Conservation (phyloP, 2,113 vertebrate genomes). For the Pristiophorus japonicus region DNA sequence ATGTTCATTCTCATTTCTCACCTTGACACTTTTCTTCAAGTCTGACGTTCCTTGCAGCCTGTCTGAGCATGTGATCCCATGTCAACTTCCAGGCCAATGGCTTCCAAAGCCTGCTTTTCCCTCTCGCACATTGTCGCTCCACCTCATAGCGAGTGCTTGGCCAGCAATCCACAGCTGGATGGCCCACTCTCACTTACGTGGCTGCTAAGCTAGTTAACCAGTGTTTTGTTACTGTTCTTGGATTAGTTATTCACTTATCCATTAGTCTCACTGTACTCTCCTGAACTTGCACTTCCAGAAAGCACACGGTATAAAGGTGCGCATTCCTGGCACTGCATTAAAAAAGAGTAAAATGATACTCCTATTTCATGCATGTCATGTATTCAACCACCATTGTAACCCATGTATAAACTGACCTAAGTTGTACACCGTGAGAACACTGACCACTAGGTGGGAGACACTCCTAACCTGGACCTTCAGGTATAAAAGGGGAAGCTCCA, state of each 20-base stretch:
- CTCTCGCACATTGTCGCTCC: neutral
- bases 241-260: neutral
- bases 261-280: neutral
- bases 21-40: neutral
- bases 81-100: neutral
- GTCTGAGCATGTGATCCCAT: neutral
- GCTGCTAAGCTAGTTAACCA: neutral
- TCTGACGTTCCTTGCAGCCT: neutral
- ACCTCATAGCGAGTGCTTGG: neutral
- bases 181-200: neutral
- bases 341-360: neutral
- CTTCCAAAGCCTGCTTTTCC: neutral
- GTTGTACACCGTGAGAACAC: too few relatives aligned
- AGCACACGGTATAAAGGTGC: neutral
- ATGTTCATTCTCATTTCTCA: too few relatives aligned
- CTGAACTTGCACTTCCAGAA: neutral
- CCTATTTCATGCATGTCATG: neutral
- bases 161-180: neutral
- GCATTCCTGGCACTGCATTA: neutral
- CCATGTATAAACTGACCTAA: too few relatives aligned
- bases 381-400: too few relatives aligned
- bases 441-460: too few relatives aligned
- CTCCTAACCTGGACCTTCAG: too few relatives aligned
- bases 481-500: too few relatives aligned
- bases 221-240: neutral